Evolutionary conservation across 2,888 invertebrate genomes (phyloP).

Genomic region (Strigamia crassipes): DNA sequence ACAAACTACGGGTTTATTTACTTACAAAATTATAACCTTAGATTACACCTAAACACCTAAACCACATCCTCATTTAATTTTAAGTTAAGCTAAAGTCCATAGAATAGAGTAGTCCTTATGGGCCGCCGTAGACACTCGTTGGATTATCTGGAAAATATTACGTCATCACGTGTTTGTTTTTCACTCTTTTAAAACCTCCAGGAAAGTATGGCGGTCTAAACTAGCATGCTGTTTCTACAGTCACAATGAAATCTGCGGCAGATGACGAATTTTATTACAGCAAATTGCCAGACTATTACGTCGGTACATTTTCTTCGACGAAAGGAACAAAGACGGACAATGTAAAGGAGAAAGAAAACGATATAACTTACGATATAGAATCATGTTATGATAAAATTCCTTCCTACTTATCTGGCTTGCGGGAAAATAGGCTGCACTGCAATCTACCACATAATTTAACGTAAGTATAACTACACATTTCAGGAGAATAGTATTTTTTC

Average conservation of each 20-base stretch:
- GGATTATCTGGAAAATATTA: no score
- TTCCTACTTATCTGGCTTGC: neutral
- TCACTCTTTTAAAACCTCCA: no score
- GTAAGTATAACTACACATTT: neutral
- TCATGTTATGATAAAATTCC: neutral
- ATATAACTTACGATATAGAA: neutral
- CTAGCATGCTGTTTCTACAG: neutral
- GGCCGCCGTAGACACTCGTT: no score
- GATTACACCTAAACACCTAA: no score
- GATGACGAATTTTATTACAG: constrained; percentile 3
- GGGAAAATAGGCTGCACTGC: neutral
- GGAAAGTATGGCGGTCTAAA: neutral
- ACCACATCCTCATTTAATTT: no score
- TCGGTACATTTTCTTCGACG: neutral
- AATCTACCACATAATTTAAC: neutral
- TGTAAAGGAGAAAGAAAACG: neutral
- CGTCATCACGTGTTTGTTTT: no score
- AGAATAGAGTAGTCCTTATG: no score
- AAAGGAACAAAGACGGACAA: neutral
- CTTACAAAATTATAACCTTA: no score
- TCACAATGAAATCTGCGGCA: neutral
- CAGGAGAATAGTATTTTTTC: neutral
- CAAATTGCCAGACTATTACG: neutral
- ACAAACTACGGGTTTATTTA: no score
- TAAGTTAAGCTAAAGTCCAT: no score